A percentile compares a stretch with the other conserved stretches of the same genome.
These are phyloP conservation scores for Harpalus rufipes DNA, from an alignment of 2,888 invertebrate genomes.

Conservation along the genomic window DNA sequence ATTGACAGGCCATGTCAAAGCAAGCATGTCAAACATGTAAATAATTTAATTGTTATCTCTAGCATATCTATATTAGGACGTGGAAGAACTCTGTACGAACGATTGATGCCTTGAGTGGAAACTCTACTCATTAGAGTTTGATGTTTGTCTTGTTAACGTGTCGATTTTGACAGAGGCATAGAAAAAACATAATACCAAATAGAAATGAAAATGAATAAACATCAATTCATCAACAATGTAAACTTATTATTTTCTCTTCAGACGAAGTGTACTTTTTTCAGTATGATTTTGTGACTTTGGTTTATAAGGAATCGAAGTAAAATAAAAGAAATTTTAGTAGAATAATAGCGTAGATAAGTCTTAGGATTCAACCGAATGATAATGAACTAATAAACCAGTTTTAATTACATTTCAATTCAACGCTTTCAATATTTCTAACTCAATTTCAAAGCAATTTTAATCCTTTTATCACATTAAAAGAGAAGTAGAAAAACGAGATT, in stretches of 20 bases:
- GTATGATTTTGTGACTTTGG: background rate
- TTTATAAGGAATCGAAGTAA: background rate
- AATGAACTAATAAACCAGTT: slow-evolving; percentile 46
- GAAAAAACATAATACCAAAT: too few species aligned
- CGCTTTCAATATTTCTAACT: slow-evolving; percentile 40
- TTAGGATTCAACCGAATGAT: background rate
- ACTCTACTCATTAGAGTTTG: slow-evolving; percentile 9
- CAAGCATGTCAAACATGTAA: slow-evolving; percentile 60
- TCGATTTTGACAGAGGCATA: too few species aligned
- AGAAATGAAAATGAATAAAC: too few species aligned
- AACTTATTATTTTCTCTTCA: too few species aligned
- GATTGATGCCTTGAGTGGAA: slow-evolving; percentile 1
- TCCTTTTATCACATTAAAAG: slow-evolving; percentile 50
- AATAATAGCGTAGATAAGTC: background rate
- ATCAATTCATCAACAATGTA: too few species aligned
- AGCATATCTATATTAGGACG: slow-evolving; percentile 61
- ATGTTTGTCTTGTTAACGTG: background rate
- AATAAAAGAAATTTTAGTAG: background rate
- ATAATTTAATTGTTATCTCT: slow-evolving; percentile 60
- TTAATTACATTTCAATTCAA: slow-evolving; percentile 50
- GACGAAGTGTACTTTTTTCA: too few species aligned
- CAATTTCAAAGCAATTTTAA: slow-evolving; percentile 45
- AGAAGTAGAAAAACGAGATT: slow-evolving; percentile 43
- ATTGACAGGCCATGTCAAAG: slow-evolving; percentile 58
- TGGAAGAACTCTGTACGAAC: background rate